Conservation (phyloP, 2,888 invertebrate genomes). For the Amiota mariae region DNA sequence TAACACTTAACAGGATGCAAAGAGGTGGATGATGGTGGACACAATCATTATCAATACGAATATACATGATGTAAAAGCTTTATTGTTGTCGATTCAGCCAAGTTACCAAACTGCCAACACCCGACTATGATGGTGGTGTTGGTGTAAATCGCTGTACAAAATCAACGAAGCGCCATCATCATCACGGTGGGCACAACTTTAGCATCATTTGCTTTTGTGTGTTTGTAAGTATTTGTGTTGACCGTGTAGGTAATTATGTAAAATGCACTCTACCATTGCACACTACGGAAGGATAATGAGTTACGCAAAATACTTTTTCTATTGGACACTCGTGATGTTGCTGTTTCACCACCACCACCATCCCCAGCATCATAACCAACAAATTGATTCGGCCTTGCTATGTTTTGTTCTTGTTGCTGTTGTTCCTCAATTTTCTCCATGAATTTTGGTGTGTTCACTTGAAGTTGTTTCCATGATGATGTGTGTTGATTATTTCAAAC, state of each 20-base stretch:
- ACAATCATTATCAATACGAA: too few relatives aligned
- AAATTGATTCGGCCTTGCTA: too few relatives aligned
- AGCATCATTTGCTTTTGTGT: constrained; percentile 16
- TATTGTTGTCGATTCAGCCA: too few relatives aligned
- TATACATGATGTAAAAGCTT: too few relatives aligned
- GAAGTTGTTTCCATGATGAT: constrained; percentile 3
- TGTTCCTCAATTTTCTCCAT: neutral
- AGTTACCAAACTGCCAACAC: too few relatives aligned
- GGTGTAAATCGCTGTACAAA: too few relatives aligned
- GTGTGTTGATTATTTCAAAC: constrained; percentile 20
- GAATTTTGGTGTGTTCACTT: neutral
- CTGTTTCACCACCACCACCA: neutral
- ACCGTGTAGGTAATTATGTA: constrained; percentile 31
- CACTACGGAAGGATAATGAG: constrained; percentile 15
- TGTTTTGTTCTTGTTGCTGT: neutral
- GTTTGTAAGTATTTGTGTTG: constrained; percentile 13
- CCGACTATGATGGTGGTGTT: too few relatives aligned
- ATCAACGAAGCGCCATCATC: too few relatives aligned
- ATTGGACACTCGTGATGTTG: constrained; percentile 7
- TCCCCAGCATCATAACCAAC: too few relatives aligned
- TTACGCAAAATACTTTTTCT: constrained; percentile 21
- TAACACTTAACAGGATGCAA: neutral
- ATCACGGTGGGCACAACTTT: neutral
- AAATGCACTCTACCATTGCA: constrained; percentile 21
- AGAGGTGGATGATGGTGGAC: too few relatives aligned